Base-by-base conservation (phyloP, 2,797 vertebrate species). In the Australoheros facetus region DNA sequence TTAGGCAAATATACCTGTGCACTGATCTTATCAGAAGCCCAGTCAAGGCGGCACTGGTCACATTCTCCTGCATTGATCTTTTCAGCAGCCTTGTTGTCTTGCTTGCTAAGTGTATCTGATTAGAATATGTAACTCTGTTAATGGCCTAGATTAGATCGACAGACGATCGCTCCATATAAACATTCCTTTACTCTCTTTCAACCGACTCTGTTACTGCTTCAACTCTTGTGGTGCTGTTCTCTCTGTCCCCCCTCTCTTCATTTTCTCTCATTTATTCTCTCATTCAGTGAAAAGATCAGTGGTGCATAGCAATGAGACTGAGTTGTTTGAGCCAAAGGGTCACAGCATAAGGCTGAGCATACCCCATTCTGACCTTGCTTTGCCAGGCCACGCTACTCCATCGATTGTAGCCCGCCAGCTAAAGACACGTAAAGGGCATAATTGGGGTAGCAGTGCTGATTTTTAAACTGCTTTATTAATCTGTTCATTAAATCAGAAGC, bases 1-100 rank as follows among this genome's bases (percentile, higher is more conserved):
- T 81, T 80, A 76, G 84, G 89, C 89, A 91, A 90, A 91, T 90
- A 85, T 84, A 93, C 85, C 90, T 88, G 80, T n/a, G 56, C 87
- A 56, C 37, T 56, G 90, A 91, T 91, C 80, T 89, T 87, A 91
- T 92, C 91, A 55, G 58, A 26, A 3, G 56, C 34, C 66, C 74
- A 32, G 45, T 53, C 64, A 30, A 51, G 62, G 78, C 89, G 73
- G 82, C 74, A 17, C 9, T 37, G 78, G 76, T 85, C 87, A 72
- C 85, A 78, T 57, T 78, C 56, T 62, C 60, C 59, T 45, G 56
- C 75, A 54, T 26, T 83, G 73, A 85, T 81, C 85, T 72, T 59
- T 28, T 78, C 66, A 58, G 45, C 74, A 55, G 62, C 73, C 82
- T 37, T 62, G 82, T 69, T 81, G 78, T 83, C 70, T 77, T 89